A percentile compares a stretch with the other conserved stretches of the same genome.
These are phyloP conservation scores for Trematocara unimaculatum DNA, from an alignment of 2,113 vertebrate species.

Conservation along the genomic window DNA sequence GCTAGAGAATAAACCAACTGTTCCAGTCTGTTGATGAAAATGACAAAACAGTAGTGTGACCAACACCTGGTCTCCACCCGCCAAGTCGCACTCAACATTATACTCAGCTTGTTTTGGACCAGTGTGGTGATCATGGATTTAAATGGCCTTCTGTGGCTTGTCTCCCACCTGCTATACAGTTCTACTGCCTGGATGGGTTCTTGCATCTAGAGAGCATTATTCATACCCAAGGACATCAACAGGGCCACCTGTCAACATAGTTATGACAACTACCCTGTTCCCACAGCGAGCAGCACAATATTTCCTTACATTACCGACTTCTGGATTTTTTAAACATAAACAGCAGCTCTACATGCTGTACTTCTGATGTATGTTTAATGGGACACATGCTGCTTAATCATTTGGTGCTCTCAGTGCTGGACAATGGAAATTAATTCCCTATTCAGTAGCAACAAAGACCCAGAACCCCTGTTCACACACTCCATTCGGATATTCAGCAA, in stretches of 20 bases:
- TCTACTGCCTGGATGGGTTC: slow-evolving; percentile 7
- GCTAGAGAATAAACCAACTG: slow-evolving; percentile 36
- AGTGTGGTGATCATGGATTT: slow-evolving; percentile 3
- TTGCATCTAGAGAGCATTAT: background rate
- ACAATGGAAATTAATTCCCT: background rate
- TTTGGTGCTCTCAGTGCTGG: background rate
- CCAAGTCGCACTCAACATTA: slow-evolving; percentile 1
- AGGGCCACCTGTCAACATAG: slow-evolving; percentile 26
- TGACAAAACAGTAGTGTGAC: slow-evolving; percentile 48
- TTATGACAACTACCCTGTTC: slow-evolving; percentile 17
- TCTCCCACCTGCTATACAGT: slow-evolving; percentile 26
- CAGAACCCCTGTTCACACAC: background rate
- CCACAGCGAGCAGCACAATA: background rate
- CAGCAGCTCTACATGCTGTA: background rate
- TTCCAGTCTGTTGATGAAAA: slow-evolving; percentile 47
- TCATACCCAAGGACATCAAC: slow-evolving; percentile 38
- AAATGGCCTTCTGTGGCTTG: slow-evolving; percentile 35
- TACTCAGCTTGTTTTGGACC: slow-evolving; percentile 49
- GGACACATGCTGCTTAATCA: background rate
- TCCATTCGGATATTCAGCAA: background rate
- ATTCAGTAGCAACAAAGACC: background rate
- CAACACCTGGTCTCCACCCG: slow-evolving; percentile 31
- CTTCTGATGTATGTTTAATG: background rate
- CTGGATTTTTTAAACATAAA: background rate
- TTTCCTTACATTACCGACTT: background rate